Base-by-base conservation (phyloP, 2,113 vertebrate genomes). In the Semicossyphus pulcher region DNA sequence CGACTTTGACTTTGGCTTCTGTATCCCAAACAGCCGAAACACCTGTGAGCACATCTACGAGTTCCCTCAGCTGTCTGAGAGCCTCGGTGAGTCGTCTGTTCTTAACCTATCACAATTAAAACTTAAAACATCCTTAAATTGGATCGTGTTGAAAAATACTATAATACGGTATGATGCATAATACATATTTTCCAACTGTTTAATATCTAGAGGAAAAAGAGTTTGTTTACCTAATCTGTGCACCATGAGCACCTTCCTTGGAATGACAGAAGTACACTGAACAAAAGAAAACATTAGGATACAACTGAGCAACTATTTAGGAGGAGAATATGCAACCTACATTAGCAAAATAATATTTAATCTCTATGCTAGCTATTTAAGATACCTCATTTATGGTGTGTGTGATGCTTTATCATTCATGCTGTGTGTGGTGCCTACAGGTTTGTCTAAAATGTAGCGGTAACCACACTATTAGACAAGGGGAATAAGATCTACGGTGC, bases 1-100 rank as follows among this genome's bases (percentile, higher is more conserved):
- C 42, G 96, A 98, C 89, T 98, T 98, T 72, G 97, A 97, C 87
- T 98, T 98, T 65, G 97, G 97, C 60, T 98, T 98, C 93, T 98
- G 97, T 83, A 98, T 98, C 72, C 97, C 97, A 39, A 97, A 95
- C 88, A 98, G 96, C 88, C 93, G 95, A 47, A 98, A 98, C 86
- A 97, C 95, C 0, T 98, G 96, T 69, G 97, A 98, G 84, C 97
- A 98, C 73, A 97, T 98, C 84, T 98, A 98, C 7, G 97, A 98
- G 86, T 97, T 98, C 81, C 97, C 97, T 28, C 96, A 96, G 88
- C 94, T 98, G 66, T 96, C 97, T 9, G 97, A 98, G 87, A 94
- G 95, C 60, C 92, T 96, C 60, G 95, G 97, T 98, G 93, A 87
- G 96, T 95, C 78, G 1, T 18, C 11, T 49, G 59, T 63, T 61